Evolutionary conservation across 2,113 vertebrate species (phyloP).

Genomic region (Xyrauchen texanus): DNA sequence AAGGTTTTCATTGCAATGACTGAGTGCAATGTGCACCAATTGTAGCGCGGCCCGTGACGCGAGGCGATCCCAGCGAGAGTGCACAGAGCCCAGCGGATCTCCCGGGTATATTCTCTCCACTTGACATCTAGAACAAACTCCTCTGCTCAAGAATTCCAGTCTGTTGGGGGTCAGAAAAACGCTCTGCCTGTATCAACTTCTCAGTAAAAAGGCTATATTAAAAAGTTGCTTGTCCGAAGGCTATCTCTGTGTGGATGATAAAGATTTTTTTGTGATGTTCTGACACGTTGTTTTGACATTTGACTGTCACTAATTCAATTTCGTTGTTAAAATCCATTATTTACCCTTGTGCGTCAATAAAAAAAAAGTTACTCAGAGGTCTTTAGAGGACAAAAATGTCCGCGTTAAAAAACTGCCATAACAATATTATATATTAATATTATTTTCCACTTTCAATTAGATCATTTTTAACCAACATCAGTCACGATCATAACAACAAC

Average conservation of each 20-base stretch:
- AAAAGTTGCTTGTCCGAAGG: conserved; percentile 20
- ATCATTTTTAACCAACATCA: no score
- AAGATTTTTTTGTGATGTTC: background rate
- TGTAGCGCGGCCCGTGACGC: conserved; percentile 77
- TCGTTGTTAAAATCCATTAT: background rate
- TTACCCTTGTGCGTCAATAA: background rate
- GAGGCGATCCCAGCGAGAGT: conserved; percentile 73
- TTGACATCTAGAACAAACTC: conserved; percentile 41
- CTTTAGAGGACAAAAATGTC: no score
- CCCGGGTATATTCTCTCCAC: conserved; percentile 50
- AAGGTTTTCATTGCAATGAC: conserved; percentile 79
- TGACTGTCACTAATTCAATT: background rate
- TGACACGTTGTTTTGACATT: conserved; percentile 16
- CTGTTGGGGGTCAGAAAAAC: conserved; percentile 46
- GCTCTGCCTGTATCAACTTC: conserved; percentile 44
- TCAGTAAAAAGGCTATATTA: conserved; percentile 31
- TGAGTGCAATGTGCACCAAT: conserved; percentile 80
- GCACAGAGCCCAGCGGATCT: conserved; percentile 68
- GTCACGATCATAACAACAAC: no score
- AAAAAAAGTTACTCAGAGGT: no score
- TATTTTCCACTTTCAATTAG: background rate
- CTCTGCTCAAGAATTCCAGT: conserved; percentile 23
- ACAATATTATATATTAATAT: background rate
- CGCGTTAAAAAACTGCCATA: no score
- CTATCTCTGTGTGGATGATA: background rate